phyloP scores from a whole-genome alignment of 2,113 vertebrate species.

The Henicopernis longicauda region DNA sequence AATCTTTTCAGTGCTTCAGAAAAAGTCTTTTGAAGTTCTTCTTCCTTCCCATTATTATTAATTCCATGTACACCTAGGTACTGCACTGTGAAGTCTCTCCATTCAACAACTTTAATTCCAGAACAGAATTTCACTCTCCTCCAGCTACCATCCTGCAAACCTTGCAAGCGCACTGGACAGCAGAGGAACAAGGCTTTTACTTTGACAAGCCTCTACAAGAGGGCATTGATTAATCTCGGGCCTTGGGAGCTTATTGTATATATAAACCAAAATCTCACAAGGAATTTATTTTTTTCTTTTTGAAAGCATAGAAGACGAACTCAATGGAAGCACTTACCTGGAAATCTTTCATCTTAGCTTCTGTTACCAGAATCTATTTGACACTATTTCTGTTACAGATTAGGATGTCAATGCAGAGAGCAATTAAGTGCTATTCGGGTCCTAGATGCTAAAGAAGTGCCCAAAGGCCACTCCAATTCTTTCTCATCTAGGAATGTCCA shows the following conservation, averaged over 20 bases:
- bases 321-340: neutral
- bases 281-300: neutral
- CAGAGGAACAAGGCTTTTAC: neutral
- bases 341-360: constrained; percentile 14
- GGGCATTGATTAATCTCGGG: neutral
- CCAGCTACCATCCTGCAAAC: neutral
- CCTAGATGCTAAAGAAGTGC: constrained; percentile 14
- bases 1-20: neutral
- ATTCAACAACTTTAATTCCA: neutral
- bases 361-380: constrained; percentile 3
- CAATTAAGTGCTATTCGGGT: constrained; percentile 61
- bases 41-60: neutral
- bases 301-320: neutral
- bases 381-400: constrained; percentile 69
- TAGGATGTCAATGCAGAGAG: constrained; percentile 54
- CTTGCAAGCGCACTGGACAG: neutral
- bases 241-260: neutral
- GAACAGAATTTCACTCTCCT: neutral
- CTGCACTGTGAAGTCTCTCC: neutral
- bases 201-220: neutral
- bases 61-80: neutral
- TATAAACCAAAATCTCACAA: neutral
- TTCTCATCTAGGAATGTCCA: constrained; percentile 43
- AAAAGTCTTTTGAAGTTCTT: neutral
- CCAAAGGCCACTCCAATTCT: constrained; percentile 48